A percentile compares a stretch with the other conserved stretches of the same genome.
Evolutionary conservation across 2,888 invertebrate species (phyloP).

Genomic region (Odontocolon sp.): DNA sequence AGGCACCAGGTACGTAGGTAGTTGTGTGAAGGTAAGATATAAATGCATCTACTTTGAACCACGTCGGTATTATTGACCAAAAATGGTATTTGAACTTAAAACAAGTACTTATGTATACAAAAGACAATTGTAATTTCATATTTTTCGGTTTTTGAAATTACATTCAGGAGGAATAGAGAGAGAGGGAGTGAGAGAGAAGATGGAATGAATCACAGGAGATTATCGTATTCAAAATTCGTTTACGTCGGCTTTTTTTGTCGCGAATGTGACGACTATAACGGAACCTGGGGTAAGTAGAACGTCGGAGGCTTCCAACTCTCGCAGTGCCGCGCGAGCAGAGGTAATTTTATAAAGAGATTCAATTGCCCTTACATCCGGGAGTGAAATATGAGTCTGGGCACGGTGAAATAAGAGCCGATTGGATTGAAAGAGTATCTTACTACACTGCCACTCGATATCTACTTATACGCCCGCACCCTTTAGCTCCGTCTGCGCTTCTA

Average conservation of each 20-base stretch:
- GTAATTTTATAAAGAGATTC: slow-evolving; percentile 78
- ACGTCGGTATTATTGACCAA: too few relatives aligned
- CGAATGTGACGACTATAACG: slow-evolving; percentile 11
- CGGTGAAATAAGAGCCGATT: slow-evolving; percentile 77
- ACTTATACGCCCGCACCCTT: slow-evolving; percentile 65
- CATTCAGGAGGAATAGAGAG: too few relatives aligned
- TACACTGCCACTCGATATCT: slow-evolving; percentile 72
- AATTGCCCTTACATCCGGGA: slow-evolving; percentile 74
- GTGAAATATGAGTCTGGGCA: slow-evolving; percentile 77
- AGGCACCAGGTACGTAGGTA: too few relatives aligned
- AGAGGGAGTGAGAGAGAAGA: background rate
- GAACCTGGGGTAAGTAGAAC: background rate
- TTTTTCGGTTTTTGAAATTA: background rate
- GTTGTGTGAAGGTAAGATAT: too few relatives aligned
- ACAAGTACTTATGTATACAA: too few relatives aligned
- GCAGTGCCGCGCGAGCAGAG: slow-evolving; percentile 54
- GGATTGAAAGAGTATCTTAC: slow-evolving; percentile 75
- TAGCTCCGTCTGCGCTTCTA: slow-evolving; percentile 34
- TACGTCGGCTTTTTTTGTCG: slow-evolving; percentile 61
- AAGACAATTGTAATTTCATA: background rate
- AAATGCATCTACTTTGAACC: too few relatives aligned
- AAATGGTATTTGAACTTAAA: too few relatives aligned
- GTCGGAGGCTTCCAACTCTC: slow-evolving; percentile 24
- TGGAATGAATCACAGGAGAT: slow-evolving; percentile 71
- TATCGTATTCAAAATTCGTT: slow-evolving; percentile 74